Base-by-base conservation (phyloP, 2,888 invertebrate genomes). In the Bombylius discolor region DNA sequence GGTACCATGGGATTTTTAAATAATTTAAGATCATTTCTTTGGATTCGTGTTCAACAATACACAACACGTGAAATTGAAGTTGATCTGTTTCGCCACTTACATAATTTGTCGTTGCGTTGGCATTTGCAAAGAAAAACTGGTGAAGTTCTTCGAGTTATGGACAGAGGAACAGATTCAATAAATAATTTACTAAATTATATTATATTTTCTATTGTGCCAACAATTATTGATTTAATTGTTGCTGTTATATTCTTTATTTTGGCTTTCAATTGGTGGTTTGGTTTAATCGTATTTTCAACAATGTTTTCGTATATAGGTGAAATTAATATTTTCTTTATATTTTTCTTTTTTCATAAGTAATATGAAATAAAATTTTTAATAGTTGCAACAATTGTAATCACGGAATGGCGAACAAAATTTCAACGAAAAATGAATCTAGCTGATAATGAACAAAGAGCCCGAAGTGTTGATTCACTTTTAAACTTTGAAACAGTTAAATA, bases 401-500 rank as follows among this genome's bases (percentile, higher is more conserved):
- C 98, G 0, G 97, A 98, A 76, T 98, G 98, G 98, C 81, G 98
- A 13, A 98, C 97, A 0, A 92, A 97, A 72, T 98, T 83, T 75
- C 88, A 96, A 63, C 79, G 97, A 42, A 81, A 87, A 6, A 95
- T 96, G 94, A 99, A 98, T 74, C 77, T 85, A 36, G 87, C 93
- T 0, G 97, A 98, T 69, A 99, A 98, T 73, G 90, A 86, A 45
- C 87, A 89, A 58, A 87, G 91, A 65, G 90, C 94, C 6, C 82
- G 88, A 58, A 94, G 94, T 55, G 95, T 98, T 0, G 98, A 99
- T 74, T 97, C 98, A 0, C 76, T 99, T 54, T 79, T 98, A 13
- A 99, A 99, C 77, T 98, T 94, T 75, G 98, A 99, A 77, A 98
- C 98, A 1, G 98, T 97, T 0, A 99, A 99, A 71, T 98, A 98